Percentiles rank a stretch among this genome's conserved stretches.
Evolutionary conservation across 2,113 vertebrate species (phyloP).

Genomic region (Edolisoma coerulescens): DNA sequence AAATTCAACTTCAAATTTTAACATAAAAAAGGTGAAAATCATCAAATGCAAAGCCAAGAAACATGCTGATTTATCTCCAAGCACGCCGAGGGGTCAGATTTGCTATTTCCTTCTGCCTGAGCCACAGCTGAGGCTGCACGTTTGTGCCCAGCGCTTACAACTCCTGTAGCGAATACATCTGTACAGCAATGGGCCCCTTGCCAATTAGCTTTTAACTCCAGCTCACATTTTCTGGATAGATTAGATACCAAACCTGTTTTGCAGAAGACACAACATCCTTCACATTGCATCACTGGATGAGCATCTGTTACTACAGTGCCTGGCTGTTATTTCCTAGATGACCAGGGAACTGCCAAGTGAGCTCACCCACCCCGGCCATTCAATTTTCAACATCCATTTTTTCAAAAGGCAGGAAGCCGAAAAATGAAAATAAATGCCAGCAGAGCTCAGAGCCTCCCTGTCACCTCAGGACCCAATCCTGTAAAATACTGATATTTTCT

Average conservation of each 20-base stretch:
- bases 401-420: not conserved
- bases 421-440: constrained; percentile 19
- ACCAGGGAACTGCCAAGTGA: constrained; percentile 34
- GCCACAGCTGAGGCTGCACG: not conserved
- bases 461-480: not conserved
- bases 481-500: not conserved
- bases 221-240: constrained; percentile 67
- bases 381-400: not conserved
- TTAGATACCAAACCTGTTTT: constrained; percentile 64
- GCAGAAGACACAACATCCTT: constrained; percentile 45
- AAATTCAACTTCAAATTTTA: not conserved
- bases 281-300: constrained; percentile 61
- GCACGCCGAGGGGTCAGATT: not conserved
- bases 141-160: not conserved
- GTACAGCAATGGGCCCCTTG: not conserved
- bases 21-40: not conserved
- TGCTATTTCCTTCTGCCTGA: not conserved
- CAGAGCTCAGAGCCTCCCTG: constrained; percentile 9
- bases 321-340: constrained; percentile 70
- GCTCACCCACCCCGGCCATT: not conserved
- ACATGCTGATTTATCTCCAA: not conserved
- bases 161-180: not conserved
- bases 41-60: not conserved
- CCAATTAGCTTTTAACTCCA: constrained; percentile 40
- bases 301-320: constrained; percentile 68